A percentile compares a stretch with the other conserved stretches of the same genome.
phyloP scores from a whole-genome alignment of 2,888 invertebrate genomes.

The Carpatolechia fugitivella region DNA sequence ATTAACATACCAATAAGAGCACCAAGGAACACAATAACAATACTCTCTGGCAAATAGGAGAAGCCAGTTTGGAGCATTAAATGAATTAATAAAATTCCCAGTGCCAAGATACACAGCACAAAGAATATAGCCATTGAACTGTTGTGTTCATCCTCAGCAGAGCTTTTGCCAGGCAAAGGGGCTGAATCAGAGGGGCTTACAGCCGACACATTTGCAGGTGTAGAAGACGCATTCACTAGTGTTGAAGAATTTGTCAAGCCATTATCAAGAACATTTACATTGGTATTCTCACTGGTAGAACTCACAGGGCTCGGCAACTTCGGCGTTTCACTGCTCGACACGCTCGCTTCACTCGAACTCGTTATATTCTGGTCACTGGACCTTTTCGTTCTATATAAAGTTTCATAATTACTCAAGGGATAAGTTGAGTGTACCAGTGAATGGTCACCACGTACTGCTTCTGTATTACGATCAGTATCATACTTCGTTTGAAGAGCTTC shows the following conservation, averaged over 20 bases:
- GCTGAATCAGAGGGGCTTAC: constrained; percentile 86
- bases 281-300: constrained; percentile 52
- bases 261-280: constrained; percentile 48
- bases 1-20: constrained; percentile 94
- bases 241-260: constrained; percentile 55
- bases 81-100: constrained; percentile 96
- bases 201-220: constrained; percentile 56
- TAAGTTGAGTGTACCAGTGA: background rate
- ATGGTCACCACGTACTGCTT: background rate
- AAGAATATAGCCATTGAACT: constrained; percentile 99
- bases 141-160: constrained; percentile 97
- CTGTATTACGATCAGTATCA: background rate
- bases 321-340: constrained; percentile 28
- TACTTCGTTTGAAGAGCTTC: background rate
- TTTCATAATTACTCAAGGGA: background rate
- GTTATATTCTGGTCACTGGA: constrained; percentile 38
- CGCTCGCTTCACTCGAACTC: constrained; percentile 52
- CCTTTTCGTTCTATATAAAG: constrained; percentile 55
- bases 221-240: constrained; percentile 51
- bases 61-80: constrained; percentile 96
- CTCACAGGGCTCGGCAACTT: constrained; percentile 31
- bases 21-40: constrained; percentile 97
- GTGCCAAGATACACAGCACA: constrained; percentile 95
- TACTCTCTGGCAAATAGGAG: constrained; percentile 97
- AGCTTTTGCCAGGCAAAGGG: constrained; percentile 90